Percentiles rank a stretch among this genome's conserved stretches.
phyloP scores from a whole-genome alignment of 2,888 invertebrate species.

The Cephonodes hylas region DNA sequence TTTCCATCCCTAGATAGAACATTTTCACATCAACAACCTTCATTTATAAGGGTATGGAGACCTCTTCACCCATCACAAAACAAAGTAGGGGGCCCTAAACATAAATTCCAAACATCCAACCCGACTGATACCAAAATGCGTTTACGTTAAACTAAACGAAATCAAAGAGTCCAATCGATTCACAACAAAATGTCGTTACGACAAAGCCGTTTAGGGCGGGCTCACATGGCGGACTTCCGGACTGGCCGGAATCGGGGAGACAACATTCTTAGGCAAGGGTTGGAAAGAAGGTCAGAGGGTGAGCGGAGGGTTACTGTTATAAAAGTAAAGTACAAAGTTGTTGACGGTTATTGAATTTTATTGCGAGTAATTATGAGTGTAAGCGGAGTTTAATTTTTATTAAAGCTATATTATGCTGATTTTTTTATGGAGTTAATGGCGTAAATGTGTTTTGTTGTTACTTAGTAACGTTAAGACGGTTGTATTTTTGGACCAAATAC shows the following conservation, averaged over 20 bases:
- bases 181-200: constrained; percentile 13
- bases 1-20: too few relatives aligned
- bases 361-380: neutral
- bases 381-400: too few relatives aligned
- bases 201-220: constrained; percentile 8
- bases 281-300: neutral
- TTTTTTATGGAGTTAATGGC: too few relatives aligned
- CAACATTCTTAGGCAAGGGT: neutral
- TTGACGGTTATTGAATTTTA: neutral
- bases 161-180: constrained; percentile 11
- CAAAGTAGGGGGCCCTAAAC: neutral
- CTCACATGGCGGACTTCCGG: constrained; percentile 10
- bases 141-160: constrained; percentile 9
- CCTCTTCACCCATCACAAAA: too few relatives aligned
- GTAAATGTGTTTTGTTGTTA: too few relatives aligned
- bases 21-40: too few relatives aligned
- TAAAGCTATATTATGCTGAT: too few relatives aligned
- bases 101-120: neutral
- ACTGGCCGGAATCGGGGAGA: neutral
- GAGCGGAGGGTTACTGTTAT: neutral
- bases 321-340: neutral
- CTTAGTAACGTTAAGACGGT: too few relatives aligned
- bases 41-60: too few relatives aligned
- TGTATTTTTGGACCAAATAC: too few relatives aligned
- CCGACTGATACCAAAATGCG: neutral